phyloP scores from a whole-genome alignment of 2,797 vertebrate species.

The Triplophysa yarkandensis region DNA sequence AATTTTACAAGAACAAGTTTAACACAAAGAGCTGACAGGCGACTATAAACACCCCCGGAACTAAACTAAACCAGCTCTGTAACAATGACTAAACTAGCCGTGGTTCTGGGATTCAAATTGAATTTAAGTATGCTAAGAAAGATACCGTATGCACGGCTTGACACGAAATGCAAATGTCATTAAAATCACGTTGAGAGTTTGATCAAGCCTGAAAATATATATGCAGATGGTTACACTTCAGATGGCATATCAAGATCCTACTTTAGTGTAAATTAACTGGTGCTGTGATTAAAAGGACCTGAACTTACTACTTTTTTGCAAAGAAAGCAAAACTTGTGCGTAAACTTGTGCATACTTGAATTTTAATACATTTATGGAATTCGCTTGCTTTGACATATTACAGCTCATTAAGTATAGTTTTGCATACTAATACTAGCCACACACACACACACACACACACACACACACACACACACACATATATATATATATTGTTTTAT shows the following conservation, averaged over 20 bases:
- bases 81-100: background rate
- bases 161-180: conserved; percentile 15
- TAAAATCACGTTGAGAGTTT: background rate
- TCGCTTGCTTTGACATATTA: no score
- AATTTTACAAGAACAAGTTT: conserved; percentile 45
- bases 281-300: conserved; percentile 15
- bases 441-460: no score
- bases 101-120: no score
- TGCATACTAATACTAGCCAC: no score
- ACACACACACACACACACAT: no score
- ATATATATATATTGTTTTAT: no score
- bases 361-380: no score
- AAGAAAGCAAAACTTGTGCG: conserved; percentile 1
- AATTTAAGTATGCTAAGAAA: conserved; percentile 15
- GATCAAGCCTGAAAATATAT: conserved; percentile 19
- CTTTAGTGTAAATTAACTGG: conserved; percentile 11
- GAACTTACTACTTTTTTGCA: conserved; percentile 23
- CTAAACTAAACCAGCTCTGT: conserved; percentile 23
- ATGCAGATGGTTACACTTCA: conserved; percentile 16
- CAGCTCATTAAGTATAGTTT: no score
- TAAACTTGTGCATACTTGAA: background rate
- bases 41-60: conserved; percentile 42
- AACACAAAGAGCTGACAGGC: conserved; percentile 46
- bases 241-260: conserved; percentile 13
- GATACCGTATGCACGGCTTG: background rate